phyloP scores from a whole-genome alignment of 2,797 vertebrate species.

The Acestrorhynchus altus region DNA sequence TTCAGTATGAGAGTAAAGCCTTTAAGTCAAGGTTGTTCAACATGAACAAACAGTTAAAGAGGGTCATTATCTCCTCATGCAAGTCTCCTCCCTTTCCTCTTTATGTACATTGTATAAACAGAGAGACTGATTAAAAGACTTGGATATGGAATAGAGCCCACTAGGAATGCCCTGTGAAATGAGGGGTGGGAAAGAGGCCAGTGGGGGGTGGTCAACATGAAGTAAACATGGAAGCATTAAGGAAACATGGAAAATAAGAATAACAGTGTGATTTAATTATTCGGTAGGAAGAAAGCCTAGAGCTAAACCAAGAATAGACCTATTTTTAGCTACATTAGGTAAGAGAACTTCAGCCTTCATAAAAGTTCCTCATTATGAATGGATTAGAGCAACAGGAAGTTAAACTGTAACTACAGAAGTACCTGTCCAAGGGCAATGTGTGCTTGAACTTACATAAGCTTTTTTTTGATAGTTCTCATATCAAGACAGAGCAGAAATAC shows the following conservation, averaged over 20 bases:
- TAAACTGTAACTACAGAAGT: conserved; percentile 62
- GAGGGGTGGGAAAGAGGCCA: background rate
- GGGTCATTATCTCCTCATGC: background rate
- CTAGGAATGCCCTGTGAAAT: background rate
- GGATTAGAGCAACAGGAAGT: conserved; percentile 62
- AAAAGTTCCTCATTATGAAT: conserved; percentile 20
- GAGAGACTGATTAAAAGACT: conserved; percentile 19
- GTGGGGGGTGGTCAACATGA: too few relatives aligned
- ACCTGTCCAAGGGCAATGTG: conserved; percentile 8
- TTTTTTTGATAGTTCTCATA: background rate
- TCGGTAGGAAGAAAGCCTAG: background rate
- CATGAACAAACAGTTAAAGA: background rate
- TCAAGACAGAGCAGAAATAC: background rate
- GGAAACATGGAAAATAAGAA: background rate
- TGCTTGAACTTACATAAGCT: background rate
- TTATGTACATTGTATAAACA: conserved; percentile 32
- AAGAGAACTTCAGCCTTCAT: conserved; percentile 55
- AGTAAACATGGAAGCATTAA: background rate
- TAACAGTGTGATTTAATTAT: background rate
- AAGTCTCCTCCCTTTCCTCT: conserved; percentile 20
- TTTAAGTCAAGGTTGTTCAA: background rate
- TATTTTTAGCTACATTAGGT: conserved; percentile 31
- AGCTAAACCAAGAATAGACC: background rate
- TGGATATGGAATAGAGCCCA: background rate
- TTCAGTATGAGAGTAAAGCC: background rate